Evolutionary conservation across 2,888 invertebrate species (phyloP).

Genomic region (Clostera curtula): DNA sequence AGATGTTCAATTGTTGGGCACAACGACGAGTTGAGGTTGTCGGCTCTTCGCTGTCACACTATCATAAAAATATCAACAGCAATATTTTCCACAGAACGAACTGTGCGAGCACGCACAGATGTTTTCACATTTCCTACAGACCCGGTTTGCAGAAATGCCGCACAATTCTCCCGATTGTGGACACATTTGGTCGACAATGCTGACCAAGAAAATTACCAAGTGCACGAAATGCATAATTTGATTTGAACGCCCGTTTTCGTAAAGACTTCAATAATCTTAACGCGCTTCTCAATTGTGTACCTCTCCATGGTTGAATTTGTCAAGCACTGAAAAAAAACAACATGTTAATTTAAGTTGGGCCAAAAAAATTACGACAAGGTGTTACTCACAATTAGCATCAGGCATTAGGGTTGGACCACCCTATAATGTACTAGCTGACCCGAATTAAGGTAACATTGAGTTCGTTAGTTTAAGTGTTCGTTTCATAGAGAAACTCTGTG

Average conservation of each 20-base stretch:
- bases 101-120: constrained; percentile 8
- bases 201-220: constrained; percentile 11
- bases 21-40: constrained; percentile 8
- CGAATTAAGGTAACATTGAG: too few relatives aligned
- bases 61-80: constrained; percentile 12
- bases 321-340: background rate
- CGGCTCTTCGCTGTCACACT: constrained; percentile 10
- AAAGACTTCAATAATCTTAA: constrained; percentile 6
- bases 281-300: constrained; percentile 6
- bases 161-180: constrained; percentile 3
- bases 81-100: constrained; percentile 10
- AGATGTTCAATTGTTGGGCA: constrained; percentile 3
- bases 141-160: constrained; percentile 6
- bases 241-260: constrained; percentile 10
- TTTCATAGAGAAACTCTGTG: too few relatives aligned
- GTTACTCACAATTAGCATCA: constrained; percentile 1
- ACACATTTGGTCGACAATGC: constrained; percentile 7
- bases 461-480: too few relatives aligned
- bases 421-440: too few relatives aligned
- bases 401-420: constrained; percentile 4
- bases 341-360: background rate
- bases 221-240: constrained; percentile 13
- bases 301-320: constrained; percentile 1
- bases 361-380: background rate
- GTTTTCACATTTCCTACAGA: constrained; percentile 8